These are phyloP conservation scores for Benitochromis conjunctus DNA, from an alignment of 2,113 vertebrate genomes.

Conservation along the genomic window DNA sequence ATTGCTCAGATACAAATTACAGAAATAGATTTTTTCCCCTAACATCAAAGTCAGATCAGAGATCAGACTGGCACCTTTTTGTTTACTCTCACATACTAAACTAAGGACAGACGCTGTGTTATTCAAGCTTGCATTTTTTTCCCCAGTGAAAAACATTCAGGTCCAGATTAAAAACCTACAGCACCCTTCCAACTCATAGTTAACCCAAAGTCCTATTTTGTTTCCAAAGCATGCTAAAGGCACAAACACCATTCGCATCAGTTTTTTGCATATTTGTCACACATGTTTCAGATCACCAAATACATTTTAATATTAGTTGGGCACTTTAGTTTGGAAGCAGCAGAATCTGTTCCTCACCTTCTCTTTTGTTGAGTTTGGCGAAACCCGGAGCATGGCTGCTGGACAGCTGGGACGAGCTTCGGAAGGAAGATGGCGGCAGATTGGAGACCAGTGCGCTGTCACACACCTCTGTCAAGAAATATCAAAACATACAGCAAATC, in stretches of 20 bases:
- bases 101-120: neutral
- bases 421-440: conserved; percentile 82
- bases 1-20: neutral
- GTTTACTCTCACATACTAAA: neutral
- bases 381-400: conserved; percentile 79
- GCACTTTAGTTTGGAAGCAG: neutral
- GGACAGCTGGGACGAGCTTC: conserved; percentile 85
- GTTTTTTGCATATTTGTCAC: neutral
- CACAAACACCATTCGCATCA: neutral
- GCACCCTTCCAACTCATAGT: neutral
- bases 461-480: conserved; percentile 79
- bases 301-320: neutral
- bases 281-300: neutral
- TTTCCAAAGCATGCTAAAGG: neutral
- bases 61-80: neutral
- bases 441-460: conserved; percentile 81
- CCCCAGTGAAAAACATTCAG: neutral
- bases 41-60: neutral
- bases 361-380: conserved; percentile 87
- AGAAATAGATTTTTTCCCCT: neutral
- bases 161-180: neutral
- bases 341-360: conserved; percentile 75
- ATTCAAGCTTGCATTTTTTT: neutral
- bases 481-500: neutral
- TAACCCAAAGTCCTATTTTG: neutral